A percentile compares a stretch with the other conserved stretches of the same genome.
phyloP scores from a whole-genome alignment of 2,113 vertebrate genomes.

The Theristicus caerulescens region DNA sequence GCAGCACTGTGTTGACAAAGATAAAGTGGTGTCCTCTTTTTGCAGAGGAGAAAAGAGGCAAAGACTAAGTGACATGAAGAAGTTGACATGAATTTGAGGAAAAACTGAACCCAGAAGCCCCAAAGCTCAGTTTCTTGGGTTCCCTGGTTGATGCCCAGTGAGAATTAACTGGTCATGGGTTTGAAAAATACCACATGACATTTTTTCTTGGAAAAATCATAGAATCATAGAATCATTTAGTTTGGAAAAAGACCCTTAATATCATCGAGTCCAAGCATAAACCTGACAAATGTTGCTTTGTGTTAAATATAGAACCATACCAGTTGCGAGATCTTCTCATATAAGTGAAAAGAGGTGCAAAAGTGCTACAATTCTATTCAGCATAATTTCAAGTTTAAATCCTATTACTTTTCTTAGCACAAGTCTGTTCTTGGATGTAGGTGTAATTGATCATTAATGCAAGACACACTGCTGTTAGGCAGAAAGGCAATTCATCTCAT shows the following conservation, averaged over 20 bases:
- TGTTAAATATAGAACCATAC: not conserved
- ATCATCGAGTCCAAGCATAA: not conserved
- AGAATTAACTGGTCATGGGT: not conserved
- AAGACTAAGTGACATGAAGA: not conserved
- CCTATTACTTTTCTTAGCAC: constrained; percentile 5
- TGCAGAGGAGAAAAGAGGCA: not conserved
- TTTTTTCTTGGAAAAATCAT: not conserved
- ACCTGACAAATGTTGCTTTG: not conserved
- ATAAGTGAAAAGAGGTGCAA: not conserved
- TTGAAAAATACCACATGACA: not conserved
- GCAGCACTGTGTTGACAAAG: not conserved
- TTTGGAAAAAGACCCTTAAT: not conserved
- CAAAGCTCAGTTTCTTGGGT: not conserved
- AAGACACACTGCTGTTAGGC: constrained; percentile 9
- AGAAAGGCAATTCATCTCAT: constrained; percentile 1
- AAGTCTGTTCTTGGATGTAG: constrained; percentile 7
- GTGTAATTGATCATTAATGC: constrained; percentile 46
- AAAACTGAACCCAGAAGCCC: not conserved
- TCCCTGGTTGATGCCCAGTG: not conserved
- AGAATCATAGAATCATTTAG: not conserved
- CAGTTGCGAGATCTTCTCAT: not conserved
- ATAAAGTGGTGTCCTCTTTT: not conserved
- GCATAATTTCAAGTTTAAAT: constrained; percentile 32
- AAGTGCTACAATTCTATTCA: not conserved
- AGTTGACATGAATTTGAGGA: not conserved